A percentile compares a stretch with the other conserved stretches of the same genome.
Conservation (phyloP, 2,888 invertebrate genomes). For the Alloplasta piceator region DNA sequence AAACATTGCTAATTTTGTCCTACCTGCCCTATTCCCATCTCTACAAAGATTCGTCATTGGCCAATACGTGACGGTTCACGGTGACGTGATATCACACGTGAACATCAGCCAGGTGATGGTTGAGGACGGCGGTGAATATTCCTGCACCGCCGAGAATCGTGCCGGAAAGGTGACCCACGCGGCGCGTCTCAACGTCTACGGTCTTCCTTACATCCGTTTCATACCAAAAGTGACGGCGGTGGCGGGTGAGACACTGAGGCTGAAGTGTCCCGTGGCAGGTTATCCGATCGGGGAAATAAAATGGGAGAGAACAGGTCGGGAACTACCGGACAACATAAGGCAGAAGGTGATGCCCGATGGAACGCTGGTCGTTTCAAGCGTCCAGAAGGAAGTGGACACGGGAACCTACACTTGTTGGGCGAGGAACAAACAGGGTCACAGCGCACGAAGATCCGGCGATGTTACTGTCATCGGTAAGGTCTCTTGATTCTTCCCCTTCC, state of each 20-base stretch:
- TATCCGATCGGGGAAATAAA: conserved; percentile 92
- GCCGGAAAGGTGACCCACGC: conserved; percentile 90
- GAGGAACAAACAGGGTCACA: conserved; percentile 90
- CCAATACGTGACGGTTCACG: conserved; percentile 90
- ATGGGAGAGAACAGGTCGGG: conserved; percentile 90
- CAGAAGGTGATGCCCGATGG: conserved; percentile 91
- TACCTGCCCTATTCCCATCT: conserved; percentile 36
- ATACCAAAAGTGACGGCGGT: conserved; percentile 93
- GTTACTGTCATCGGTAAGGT: conserved; percentile 91
- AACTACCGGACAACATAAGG: conserved; percentile 91
- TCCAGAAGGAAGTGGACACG: conserved; percentile 90
- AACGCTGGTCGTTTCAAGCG: conserved; percentile 89
- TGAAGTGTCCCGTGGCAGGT: conserved; percentile 93
- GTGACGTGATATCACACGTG: conserved; percentile 93
- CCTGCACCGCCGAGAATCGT: conserved; percentile 90
- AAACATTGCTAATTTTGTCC: no score
- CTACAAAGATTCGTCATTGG: conserved; percentile 89
- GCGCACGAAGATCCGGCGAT: conserved; percentile 89
- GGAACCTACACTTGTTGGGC: conserved; percentile 93
- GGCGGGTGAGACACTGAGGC: conserved; percentile 89
- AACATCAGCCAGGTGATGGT: conserved; percentile 92
- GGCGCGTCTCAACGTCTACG: conserved; percentile 92
- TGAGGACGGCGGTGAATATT: conserved; percentile 92
- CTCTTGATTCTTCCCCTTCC: conserved; percentile 53
- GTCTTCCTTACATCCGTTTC: conserved; percentile 91